Evolutionary conservation across 1,140 invertebrate genomes (phyloP).

Genomic region (Habropoda laboriosa): DNA sequence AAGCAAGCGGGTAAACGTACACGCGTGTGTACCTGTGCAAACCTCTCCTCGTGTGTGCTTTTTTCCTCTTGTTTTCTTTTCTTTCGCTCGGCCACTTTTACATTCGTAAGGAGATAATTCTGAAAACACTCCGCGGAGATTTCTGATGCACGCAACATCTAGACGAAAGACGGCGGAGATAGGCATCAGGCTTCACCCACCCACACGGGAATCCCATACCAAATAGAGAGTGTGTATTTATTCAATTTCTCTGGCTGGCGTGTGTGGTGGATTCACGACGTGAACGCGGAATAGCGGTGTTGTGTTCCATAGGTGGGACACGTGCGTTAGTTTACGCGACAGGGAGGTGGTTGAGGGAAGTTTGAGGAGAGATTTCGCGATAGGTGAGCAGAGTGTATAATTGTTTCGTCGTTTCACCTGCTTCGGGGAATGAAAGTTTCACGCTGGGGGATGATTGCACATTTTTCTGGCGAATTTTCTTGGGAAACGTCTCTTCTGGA

Average conservation of each 20-base stretch:
- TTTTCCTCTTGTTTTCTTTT: no score
- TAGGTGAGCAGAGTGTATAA: no score
- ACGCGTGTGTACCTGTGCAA: conserved; percentile 3
- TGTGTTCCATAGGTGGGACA: no score
- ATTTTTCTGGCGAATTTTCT: no score
- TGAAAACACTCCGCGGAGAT: not conserved
- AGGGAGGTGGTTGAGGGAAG: no score
- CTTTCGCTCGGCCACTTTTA: no score
- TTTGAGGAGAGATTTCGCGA: no score
- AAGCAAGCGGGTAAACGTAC: not conserved
- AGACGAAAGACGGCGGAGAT: not conserved
- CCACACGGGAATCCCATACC: not conserved
- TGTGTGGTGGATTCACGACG: not conserved
- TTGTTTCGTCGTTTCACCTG: no score
- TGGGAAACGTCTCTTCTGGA: no score
- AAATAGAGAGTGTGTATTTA: not conserved
- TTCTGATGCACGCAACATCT: not conserved
- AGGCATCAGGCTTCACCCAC: conserved; percentile 18
- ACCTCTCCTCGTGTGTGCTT: not conserved
- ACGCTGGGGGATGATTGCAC: no score
- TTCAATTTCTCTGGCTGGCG: not conserved
- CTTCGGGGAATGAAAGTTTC: no score
- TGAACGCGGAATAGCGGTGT: not conserved
- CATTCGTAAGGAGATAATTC: conserved; percentile 19
- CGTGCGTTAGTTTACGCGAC: not conserved